Evolutionary conservation across 2,113 vertebrate species (phyloP).

Genomic region (Oostethus manadensis): DNA sequence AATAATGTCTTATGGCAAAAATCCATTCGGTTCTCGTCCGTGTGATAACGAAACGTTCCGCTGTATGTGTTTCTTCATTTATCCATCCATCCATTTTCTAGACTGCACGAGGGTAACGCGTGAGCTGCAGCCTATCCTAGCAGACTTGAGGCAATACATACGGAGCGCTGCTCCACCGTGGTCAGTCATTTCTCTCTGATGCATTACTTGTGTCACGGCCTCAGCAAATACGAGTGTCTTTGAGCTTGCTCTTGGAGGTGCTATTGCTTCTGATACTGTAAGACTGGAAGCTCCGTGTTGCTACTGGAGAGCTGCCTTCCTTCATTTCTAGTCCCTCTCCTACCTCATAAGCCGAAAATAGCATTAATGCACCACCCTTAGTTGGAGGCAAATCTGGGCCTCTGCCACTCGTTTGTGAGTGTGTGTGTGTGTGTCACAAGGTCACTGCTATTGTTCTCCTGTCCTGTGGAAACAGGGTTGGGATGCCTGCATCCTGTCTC

Average conservation of each 20-base stretch:
- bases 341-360: constrained; percentile 69
- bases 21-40: no score
- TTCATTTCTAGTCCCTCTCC: constrained; percentile 49
- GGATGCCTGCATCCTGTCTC: constrained; percentile 69
- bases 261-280: constrained; percentile 10
- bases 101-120: no score
- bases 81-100: no score
- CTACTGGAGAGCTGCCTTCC: constrained; percentile 59
- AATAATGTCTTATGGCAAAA: no score
- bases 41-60: no score
- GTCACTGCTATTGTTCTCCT: constrained; percentile 75
- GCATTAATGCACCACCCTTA: constrained; percentile 66
- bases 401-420: constrained; percentile 45
- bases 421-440: constrained; percentile 59
- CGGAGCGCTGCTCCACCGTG: no score
- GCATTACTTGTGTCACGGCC: not conserved
- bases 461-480: constrained; percentile 73
- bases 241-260: constrained; percentile 39
- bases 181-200: not conserved
- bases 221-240: not conserved
- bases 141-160: no score
- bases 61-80: no score
- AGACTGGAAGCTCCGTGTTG: constrained; percentile 52
- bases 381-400: constrained; percentile 65
- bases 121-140: no score